These are phyloP conservation scores for Chlorodrepanis virens DNA, from an alignment of 2,113 vertebrate genomes.

Conservation along the genomic window DNA sequence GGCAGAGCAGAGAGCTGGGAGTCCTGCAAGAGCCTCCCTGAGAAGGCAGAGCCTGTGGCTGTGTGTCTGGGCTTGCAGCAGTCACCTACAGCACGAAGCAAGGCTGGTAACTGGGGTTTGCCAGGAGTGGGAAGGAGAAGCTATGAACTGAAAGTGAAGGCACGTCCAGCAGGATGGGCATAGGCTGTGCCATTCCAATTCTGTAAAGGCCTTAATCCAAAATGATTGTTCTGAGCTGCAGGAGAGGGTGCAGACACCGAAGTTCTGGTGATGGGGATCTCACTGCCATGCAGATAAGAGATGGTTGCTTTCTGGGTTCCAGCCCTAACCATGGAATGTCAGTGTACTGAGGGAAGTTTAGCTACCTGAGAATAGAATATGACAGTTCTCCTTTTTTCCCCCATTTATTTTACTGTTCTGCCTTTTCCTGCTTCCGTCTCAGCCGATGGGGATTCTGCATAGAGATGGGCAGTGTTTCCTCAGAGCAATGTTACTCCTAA, in stretches of 20 bases:
- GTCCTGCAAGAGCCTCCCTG: background rate
- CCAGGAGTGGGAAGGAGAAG: background rate
- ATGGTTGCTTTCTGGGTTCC: background rate
- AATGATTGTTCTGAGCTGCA: background rate
- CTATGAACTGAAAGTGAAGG: background rate
- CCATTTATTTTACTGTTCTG: background rate
- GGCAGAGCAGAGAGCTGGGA: background rate
- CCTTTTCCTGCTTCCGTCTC: background rate
- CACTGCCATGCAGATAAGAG: background rate
- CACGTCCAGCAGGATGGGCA: background rate
- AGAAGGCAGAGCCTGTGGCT: background rate
- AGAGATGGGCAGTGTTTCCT: background rate
- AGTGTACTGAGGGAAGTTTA: background rate
- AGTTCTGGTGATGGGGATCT: background rate
- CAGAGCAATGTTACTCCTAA: background rate
- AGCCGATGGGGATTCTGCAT: background rate
- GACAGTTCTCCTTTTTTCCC: background rate
- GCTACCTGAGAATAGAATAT: background rate
- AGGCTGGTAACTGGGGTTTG: background rate
- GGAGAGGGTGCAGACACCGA: background rate
- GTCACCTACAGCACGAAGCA: background rate
- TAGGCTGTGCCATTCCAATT: background rate
- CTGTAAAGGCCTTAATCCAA: background rate
- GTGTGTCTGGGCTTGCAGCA: background rate
- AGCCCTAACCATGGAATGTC: background rate